Evolutionary conservation across 2,888 invertebrate species (phyloP), one percentile per base, ranked within the genome.

Genomic region (Nebria brevicollis): DNA sequence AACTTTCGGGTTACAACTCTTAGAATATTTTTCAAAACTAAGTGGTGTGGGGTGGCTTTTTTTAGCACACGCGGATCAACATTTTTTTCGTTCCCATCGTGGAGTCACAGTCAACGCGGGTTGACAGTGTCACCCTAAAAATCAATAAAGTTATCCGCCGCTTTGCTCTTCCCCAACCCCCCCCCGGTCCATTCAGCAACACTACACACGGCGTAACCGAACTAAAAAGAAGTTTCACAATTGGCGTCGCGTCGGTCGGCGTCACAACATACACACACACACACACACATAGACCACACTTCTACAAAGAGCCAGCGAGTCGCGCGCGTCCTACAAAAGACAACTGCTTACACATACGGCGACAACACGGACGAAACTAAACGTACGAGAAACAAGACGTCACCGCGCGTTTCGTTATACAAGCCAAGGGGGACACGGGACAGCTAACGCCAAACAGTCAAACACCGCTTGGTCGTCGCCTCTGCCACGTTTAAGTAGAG

Each of bases 71-170:
- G 85, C 86, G 87, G 85, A 87, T 86, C 86, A 87, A 86, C 85
- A 87, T 89, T 89, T 90, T 89, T 90, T 89, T 88, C 89, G 88
- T 87, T 90, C 88, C 88, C 89, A 89, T 90, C 88, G 90, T 88
- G 88, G 89, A 90, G 89, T 89, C 90, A 84, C 87, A 89, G 89
- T 88, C 88, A 89, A 89, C 90, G 90, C 88, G 89, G 89, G 91
- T 91, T 91, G 91, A 91, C 91, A 92, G 90, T 92, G 92, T 92
- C 92, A 92, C 92, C 91, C 91, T 91, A 91, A 92, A 92, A 92
- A 92, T 92, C 92, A 92, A 92, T 92, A 92, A 91, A 90, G 90
- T 90, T 90, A 89, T 86, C 87, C 88, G 88, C 90, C 90, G 90
- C 89, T 89, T 88, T 88, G 88, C 88, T 88, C 88, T 87, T 88